Evolutionary conservation across 2,888 invertebrate genomes (phyloP), one percentile per base, ranked within the genome.

Genomic region (Conchocele bisecta): DNA sequence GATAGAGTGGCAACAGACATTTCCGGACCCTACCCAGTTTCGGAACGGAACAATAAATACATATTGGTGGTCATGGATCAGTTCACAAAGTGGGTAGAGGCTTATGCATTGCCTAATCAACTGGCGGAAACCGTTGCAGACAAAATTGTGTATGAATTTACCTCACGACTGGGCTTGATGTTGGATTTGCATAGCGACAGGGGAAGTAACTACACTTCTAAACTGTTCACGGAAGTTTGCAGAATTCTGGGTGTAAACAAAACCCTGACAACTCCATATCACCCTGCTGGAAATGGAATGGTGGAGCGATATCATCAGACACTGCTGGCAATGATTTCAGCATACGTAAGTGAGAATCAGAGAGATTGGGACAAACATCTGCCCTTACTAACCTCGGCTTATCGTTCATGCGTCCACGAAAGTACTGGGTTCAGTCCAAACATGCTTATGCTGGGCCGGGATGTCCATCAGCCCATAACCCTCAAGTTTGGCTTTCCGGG

Each of bases 381-480:
- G 15, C 37, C 53, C 7, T 42, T 63, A 9, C 7, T 53, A 20
- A 63, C 64, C 11, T 56, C 56, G 5, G 64, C 64, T 3, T 64
- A 64, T 56, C 4, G 64, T 33, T 17, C 31, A 28, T 54, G 33
- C 13, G n/a, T n/a, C 13, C 64, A 64, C 28, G 64, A 56, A 6
- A 39, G 51, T 2, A 57, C 70, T 4, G 70, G 63, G 17, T 70
- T 42, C 22, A 51, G 35, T 7, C 64, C 70, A 28, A 64, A 64
- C 26, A 20, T 54, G 26, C 7, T 64, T 6, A 64, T 64, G 64
- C 39, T 64, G 17, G 64, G 64, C 9, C 4, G 56, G 20, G 56
- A 64, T n/a, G 51, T 59, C 15, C n/a, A 59, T 33, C 48, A 29
- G 3, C 59, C 59, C 2, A 59, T 48, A 11, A 15, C 31, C 3